Conservation (phyloP, 2,888 invertebrate species). For the Drosophila neotestacea region DNA sequence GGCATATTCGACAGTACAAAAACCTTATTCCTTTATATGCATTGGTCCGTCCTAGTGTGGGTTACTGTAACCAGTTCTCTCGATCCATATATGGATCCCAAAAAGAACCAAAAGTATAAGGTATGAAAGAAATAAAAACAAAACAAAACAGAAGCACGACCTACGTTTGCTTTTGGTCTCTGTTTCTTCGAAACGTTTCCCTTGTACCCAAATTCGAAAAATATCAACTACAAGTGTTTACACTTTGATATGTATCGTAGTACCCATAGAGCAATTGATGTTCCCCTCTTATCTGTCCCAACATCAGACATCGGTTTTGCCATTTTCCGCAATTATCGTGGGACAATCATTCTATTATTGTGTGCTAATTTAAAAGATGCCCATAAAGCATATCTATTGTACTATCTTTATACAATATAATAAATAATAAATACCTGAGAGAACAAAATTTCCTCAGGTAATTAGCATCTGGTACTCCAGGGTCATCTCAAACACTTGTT, state of each 20-base stretch:
- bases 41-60: conserved; percentile 53
- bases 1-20: conserved; percentile 2
- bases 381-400: conserved; percentile 26
- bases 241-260: conserved; percentile 23
- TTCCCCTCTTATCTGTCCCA: conserved; percentile 27
- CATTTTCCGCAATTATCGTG: conserved; percentile 16
- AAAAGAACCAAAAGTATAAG: conserved; percentile 9
- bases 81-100: conserved; percentile 6
- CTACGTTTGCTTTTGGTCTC: conserved; percentile 20
- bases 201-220: conserved; percentile 6
- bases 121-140: not conserved
- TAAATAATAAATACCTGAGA: conserved; percentile 8
- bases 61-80: conserved; percentile 64
- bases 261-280: not conserved
- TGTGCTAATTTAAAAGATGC: conserved; percentile 35
- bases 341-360: conserved; percentile 21
- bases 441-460: conserved; percentile 2
- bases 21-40: conserved; percentile 24
- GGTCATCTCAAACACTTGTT: conserved; percentile 17
- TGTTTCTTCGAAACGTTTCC: conserved; percentile 2
- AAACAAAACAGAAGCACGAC: conserved; percentile 23
- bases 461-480: conserved; percentile 30
- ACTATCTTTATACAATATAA: conserved; percentile 14
- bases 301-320: not conserved
- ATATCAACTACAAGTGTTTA: conserved; percentile 29